Evolutionary conservation across 2,797 vertebrate species (phyloP).

Genomic region (Melopsittacus undulatus): DNA sequence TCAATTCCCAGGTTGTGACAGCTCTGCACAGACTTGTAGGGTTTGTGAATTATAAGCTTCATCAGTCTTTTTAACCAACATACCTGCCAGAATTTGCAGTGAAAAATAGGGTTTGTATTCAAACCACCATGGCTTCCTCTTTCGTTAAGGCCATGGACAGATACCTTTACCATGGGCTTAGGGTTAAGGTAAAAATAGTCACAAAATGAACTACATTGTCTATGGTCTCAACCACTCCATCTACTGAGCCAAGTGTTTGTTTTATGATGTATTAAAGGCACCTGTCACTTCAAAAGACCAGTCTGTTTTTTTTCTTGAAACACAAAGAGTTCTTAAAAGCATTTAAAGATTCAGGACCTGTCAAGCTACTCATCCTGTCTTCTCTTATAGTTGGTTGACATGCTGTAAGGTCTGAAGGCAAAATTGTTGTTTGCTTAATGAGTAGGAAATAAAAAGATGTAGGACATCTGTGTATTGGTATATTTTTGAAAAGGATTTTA

Average conservation of each 20-base stretch:
- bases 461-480: background rate
- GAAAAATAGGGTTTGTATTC: background rate
- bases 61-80: background rate
- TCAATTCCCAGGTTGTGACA: background rate
- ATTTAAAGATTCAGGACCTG: background rate
- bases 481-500: background rate
- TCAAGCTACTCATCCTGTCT: background rate
- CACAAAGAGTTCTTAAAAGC: background rate
- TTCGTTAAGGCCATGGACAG: background rate
- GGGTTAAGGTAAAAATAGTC: background rate
- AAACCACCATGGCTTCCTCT: background rate
- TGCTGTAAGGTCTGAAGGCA: background rate
- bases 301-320: background rate
- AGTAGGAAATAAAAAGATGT: background rate
- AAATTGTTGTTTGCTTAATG: background rate
- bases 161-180: background rate
- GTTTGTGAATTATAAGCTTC: background rate
- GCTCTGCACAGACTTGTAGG: background rate
- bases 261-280: background rate
- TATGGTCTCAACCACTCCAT: rapidly evolving
- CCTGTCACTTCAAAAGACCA: background rate
- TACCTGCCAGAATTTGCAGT: background rate
- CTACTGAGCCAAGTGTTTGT: background rate
- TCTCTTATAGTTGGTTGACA: background rate
- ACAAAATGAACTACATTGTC: background rate